Evolutionary conservation across 2,113 vertebrate species (phyloP).

Genomic region (Phyllopteryx taeniolatus): DNA sequence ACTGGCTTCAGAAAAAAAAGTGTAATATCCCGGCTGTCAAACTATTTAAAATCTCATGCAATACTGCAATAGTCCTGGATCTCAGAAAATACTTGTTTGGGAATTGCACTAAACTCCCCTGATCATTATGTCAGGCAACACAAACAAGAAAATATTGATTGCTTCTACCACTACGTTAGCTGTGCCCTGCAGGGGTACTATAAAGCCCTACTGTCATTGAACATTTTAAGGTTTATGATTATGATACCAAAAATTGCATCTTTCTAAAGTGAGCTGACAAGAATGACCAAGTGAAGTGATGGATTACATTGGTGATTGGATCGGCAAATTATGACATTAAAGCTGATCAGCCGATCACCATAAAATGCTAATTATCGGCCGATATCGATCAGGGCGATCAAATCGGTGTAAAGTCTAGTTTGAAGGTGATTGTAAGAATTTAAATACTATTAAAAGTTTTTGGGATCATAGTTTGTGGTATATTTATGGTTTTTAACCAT

Average conservation of each 20-base stretch:
- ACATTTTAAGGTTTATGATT: not conserved
- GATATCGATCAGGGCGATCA: too few species aligned
- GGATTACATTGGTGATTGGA: too few species aligned
- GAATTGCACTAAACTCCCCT: slow-evolving; percentile 20
- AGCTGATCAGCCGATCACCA: too few species aligned
- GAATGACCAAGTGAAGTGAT: not conserved
- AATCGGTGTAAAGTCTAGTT: too few species aligned
- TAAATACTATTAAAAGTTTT: too few species aligned
- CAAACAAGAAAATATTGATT: slow-evolving; percentile 41
- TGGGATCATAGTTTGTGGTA: too few species aligned
- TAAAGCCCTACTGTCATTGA: slow-evolving; percentile 11
- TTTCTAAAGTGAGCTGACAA: slow-evolving; percentile 4
- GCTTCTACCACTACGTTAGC: slow-evolving; percentile 1
- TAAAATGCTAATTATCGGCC: too few species aligned
- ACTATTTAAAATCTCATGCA: not conserved
- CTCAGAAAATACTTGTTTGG: not conserved
- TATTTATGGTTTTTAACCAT: too few species aligned
- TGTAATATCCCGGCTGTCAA: not conserved
- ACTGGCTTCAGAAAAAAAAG: not conserved
- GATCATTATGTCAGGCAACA: slow-evolving; percentile 10
- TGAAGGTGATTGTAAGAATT: too few species aligned
- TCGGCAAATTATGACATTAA: too few species aligned
- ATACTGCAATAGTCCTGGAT: not conserved
- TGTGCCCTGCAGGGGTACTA: slow-evolving; percentile 4
- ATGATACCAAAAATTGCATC: not conserved